A percentile compares a stretch with the other conserved stretches of the same genome.
phyloP scores from a whole-genome alignment of 2,113 vertebrate species.

The Elachura formosa region DNA sequence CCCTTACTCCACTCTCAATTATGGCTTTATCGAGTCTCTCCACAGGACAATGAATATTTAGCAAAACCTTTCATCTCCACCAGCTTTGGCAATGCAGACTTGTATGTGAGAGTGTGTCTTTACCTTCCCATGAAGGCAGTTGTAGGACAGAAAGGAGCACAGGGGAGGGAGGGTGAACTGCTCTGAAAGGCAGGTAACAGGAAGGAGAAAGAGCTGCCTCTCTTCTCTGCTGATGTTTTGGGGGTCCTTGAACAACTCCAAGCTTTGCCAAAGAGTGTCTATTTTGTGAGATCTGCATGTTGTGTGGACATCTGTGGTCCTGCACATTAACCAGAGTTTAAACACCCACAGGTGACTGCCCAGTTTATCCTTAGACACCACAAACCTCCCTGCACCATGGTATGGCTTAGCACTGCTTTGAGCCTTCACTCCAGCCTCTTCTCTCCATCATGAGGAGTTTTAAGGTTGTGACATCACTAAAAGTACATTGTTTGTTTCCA shows the following conservation, averaged over 20 bases:
- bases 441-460: background rate
- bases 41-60: background rate
- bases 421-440: background rate
- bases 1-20: background rate
- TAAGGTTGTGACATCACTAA: background rate
- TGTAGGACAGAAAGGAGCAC: background rate
- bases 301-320: background rate
- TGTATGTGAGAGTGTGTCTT: accelerated
- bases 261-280: background rate
- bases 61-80: background rate
- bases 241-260: background rate
- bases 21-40: background rate
- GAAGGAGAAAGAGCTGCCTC: accelerated
- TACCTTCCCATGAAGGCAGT: background rate
- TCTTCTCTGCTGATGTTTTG: background rate
- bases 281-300: background rate
- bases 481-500: background rate
- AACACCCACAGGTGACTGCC: background rate
- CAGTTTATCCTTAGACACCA: background rate
- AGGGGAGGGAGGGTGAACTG: background rate
- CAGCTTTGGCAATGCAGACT: background rate
- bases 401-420: background rate
- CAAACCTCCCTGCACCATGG: background rate
- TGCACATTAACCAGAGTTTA: background rate
- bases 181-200: accelerated